These are phyloP conservation scores for Campylomormyrus tamandua DNA, from an alignment of 2,113 vertebrate species.

Conservation along the genomic window DNA sequence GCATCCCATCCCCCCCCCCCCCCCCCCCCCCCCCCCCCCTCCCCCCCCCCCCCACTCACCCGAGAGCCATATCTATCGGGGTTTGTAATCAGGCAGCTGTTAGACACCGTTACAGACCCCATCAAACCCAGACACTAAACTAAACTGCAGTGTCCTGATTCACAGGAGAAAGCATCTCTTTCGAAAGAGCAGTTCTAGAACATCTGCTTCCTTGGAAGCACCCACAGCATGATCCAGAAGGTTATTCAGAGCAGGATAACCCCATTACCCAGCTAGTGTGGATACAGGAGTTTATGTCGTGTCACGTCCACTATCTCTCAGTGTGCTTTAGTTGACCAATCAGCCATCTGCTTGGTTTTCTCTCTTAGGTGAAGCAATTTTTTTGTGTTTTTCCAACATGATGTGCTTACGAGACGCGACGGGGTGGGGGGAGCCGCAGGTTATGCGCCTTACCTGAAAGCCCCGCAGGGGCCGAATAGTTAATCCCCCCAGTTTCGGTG, in stretches of 20 bases:
- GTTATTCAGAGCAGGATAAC: neutral
- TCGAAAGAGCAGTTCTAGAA: neutral
- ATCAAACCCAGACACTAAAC: neutral
- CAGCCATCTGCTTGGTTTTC: neutral
- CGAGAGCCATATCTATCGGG: neutral
- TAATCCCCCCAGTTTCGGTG: slow-evolving; percentile 87
- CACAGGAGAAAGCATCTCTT: neutral
- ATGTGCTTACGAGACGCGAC: neutral
- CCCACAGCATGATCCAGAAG: neutral
- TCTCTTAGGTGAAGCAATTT: neutral
- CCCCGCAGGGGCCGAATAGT: slow-evolving; percentile 96
- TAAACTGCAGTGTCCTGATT: neutral
- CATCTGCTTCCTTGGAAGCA: neutral
- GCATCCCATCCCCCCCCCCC: neutral
- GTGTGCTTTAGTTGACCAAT: neutral
- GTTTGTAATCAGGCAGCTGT: neutral
- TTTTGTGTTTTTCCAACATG: slow-evolving; percentile 35
- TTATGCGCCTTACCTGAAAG: slow-evolving; percentile 81
- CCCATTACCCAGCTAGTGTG: neutral
- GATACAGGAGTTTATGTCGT: neutral
- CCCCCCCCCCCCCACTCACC: neutral
- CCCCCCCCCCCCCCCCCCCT: neutral
- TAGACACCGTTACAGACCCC: neutral
- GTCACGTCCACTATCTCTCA: neutral
- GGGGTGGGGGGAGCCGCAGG: neutral